Base-by-base conservation (phyloP, 1,140 invertebrate species). In the Pollicipes pollicipes region DNA sequence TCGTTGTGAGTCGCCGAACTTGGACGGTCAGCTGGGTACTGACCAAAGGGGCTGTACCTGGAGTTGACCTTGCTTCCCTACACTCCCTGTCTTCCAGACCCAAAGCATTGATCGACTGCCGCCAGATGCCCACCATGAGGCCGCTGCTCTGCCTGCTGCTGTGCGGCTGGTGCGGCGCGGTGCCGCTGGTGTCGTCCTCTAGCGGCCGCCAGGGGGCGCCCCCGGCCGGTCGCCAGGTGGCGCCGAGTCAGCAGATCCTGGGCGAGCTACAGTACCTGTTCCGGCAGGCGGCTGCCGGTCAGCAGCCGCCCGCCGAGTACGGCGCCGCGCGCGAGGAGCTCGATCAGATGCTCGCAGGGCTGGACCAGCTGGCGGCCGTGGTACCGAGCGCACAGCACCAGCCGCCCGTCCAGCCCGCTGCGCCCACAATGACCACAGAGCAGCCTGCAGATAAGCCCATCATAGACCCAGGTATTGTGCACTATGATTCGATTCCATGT, bases 361-460 rank as follows among this genome's bases (percentile, higher is more conserved):
- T 66, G n/a, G 64, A 66, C 28, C 64, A 66, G 64, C 64, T 66
- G 64, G 64, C 64, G 8, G 16, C 64, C 27, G n/a, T 66, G 64
- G 27, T 66, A n/a, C 64, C 64, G 16, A 3, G 10, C 17, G 64
- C 24, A 8, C 64, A 66, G 64, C 27, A 66, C 10, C 3, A 27
- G n/a, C 6, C 16, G n/a, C 8, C 64, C 2, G 64, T 13, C 24
- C 28, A 8, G 27, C 1, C n/a, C 24, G 6, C 63, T 26, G 13
- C n/a, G 3, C 3, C 10, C n/a, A 6, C 28, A 4, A 27, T 10
- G 10, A 27, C 64, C 3, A 66, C n/a, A 21, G 28, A 27, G n/a
- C n/a, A 66, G 64, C 64, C 64, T 8, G 3, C 64, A 3, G 17
- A 66, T 3, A n/a, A 28, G 28, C 64, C 64, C 17, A 66, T 66